Evolutionary conservation across 2,113 vertebrate genomes (phyloP).

Genomic region (Myotis brandtii): DNA sequence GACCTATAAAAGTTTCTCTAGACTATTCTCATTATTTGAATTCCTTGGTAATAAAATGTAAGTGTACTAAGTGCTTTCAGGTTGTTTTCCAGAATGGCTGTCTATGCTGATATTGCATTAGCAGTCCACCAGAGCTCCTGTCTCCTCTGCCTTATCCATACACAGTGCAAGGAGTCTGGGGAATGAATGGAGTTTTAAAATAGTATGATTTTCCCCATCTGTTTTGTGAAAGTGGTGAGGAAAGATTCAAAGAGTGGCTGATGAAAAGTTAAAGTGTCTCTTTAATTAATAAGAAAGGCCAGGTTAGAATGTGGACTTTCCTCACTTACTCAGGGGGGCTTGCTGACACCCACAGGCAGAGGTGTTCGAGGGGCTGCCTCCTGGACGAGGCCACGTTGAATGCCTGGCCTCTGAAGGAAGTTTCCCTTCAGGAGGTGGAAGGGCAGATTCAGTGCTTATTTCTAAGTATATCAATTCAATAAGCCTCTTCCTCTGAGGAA

Average conservation of each 20-base stretch:
- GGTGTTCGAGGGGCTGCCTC: neutral
- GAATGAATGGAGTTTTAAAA: neutral
- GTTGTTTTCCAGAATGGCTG: neutral
- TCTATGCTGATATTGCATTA: neutral
- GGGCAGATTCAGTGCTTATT: neutral
- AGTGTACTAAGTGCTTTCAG: neutral
- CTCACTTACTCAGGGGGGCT: neutral
- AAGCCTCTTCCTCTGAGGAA: neutral
- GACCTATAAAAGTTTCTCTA: neutral
- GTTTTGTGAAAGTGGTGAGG: neutral
- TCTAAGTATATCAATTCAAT: neutral
- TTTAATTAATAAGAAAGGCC: neutral
- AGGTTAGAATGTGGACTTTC: neutral
- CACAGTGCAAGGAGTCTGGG: neutral
- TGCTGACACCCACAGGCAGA: neutral
- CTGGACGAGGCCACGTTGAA: accelerated
- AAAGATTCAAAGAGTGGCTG: neutral
- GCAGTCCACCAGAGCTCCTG: neutral
- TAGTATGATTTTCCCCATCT: neutral
- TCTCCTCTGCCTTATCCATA: neutral
- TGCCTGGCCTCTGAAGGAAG: neutral
- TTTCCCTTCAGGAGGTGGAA: neutral
- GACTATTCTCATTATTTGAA: neutral
- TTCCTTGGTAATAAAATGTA: neutral
- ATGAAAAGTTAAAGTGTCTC: neutral